Evolutionary conservation across 2,797 vertebrate species (phyloP).

Genomic region (Danio albolineatus): DNA sequence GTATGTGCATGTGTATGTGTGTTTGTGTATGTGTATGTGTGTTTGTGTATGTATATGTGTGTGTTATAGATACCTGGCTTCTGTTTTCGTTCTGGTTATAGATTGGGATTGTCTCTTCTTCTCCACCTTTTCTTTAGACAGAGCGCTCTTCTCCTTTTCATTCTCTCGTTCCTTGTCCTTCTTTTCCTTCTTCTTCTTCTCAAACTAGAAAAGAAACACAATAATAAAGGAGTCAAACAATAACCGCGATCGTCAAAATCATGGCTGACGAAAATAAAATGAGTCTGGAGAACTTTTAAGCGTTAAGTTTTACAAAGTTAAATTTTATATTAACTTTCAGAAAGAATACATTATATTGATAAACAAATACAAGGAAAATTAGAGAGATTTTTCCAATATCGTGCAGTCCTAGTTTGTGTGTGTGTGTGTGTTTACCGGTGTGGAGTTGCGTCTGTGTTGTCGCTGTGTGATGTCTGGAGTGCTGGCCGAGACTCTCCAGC

Average conservation of each 20-base stretch:
- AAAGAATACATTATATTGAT: no score
- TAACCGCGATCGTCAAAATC: no score
- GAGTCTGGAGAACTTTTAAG: no score
- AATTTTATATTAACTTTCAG: no score
- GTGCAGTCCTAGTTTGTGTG: not conserved
- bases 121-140: slow-evolving; percentile 85
- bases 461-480: slow-evolving; percentile 87
- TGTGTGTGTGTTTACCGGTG: slow-evolving; percentile 75
- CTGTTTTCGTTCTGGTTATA: slow-evolving; percentile 67
- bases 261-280: no score
- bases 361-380: no score
- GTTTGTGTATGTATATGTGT: not conserved
- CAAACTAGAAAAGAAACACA: slow-evolving; percentile 68
- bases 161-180: slow-evolving; percentile 97
- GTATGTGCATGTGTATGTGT: not conserved
- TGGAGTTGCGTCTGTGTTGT: slow-evolving; percentile 77
- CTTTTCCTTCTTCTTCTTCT: slow-evolving; percentile 95
- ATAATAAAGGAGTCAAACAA: not conserved
- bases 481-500: slow-evolving; percentile 82
- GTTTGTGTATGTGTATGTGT: not conserved
- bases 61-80: slow-evolving; percentile 38
- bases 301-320: no score
- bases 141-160: slow-evolving; percentile 89
- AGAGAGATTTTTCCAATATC: no score
- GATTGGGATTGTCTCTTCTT: slow-evolving; percentile 84